These are phyloP conservation scores for Potamarius usumacintae DNA, from an alignment of 2,113 vertebrate species.

Conservation along the genomic window DNA sequence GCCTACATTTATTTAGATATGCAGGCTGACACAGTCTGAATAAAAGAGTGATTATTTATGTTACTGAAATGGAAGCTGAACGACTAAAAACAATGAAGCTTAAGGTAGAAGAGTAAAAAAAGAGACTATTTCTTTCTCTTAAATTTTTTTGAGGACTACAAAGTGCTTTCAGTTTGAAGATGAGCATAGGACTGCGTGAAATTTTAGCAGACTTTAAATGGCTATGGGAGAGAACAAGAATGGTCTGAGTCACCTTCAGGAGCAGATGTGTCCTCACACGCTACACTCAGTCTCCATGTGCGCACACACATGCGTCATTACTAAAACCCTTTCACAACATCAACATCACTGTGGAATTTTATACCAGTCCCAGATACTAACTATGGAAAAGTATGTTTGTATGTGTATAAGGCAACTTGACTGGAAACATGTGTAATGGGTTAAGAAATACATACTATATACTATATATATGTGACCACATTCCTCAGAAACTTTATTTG, in stretches of 20 bases:
- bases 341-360: conserved; percentile 35
- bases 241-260: conserved; percentile 50
- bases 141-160: background rate
- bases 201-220: conserved; percentile 33
- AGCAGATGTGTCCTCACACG: conserved; percentile 55
- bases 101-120: background rate
- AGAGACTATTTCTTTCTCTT: background rate
- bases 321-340: conserved; percentile 41
- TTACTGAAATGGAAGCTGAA: background rate
- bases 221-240: conserved; percentile 31
- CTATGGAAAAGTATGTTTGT: conserved; percentile 26
- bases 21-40: background rate
- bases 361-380: conserved; percentile 18
- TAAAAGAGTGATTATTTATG: background rate
- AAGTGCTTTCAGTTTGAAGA: background rate
- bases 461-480: background rate
- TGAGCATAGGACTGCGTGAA: background rate
- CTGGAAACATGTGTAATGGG: background rate
- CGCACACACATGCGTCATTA: conserved; percentile 24
- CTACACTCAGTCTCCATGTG: conserved; percentile 36
- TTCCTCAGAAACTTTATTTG: background rate
- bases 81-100: background rate
- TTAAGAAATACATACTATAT: background rate
- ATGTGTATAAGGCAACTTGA: background rate
- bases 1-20: background rate